A percentile compares a stretch with the other conserved stretches of the same genome.
Evolutionary conservation across 2,113 vertebrate genomes (phyloP).

Genomic region (Datnioides undecimradiatus): DNA sequence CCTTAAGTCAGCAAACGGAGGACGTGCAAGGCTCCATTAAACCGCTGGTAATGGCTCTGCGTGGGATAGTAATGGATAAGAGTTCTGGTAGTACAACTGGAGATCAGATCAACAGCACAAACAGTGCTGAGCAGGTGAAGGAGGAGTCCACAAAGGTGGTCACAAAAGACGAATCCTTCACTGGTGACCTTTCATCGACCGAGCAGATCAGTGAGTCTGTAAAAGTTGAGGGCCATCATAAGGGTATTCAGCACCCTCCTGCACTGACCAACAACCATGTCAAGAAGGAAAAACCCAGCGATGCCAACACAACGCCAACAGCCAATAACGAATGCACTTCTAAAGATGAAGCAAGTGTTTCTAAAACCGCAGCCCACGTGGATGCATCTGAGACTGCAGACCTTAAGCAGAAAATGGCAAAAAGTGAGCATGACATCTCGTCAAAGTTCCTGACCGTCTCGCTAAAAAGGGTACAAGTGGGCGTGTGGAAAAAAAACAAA

Average conservation of each 20-base stretch:
- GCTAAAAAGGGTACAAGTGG: slow-evolving; percentile 78
- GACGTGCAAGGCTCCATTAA: slow-evolving; percentile 81
- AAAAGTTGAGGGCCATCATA: slow-evolving; percentile 47
- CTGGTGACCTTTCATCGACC: not conserved
- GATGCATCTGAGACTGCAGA: slow-evolving; percentile 50
- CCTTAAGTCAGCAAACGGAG: slow-evolving; percentile 88
- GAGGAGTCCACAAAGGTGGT: not conserved
- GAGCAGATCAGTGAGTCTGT: slow-evolving; percentile 26
- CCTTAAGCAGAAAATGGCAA: slow-evolving; percentile 53
- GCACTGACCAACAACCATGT: slow-evolving; percentile 6
- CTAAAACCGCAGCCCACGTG: slow-evolving; percentile 9
- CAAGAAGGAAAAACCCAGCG: slow-evolving; percentile 54
- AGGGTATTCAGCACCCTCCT: slow-evolving; percentile 13
- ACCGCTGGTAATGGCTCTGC: slow-evolving; percentile 76
- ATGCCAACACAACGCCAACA: not conserved
- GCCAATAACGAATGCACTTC: not conserved
- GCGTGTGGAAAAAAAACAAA: slow-evolving; percentile 62
- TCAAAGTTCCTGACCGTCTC: slow-evolving; percentile 78
- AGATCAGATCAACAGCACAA: slow-evolving; percentile 19
- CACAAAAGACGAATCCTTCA: slow-evolving; percentile 10
- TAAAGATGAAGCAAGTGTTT: slow-evolving; percentile 12
- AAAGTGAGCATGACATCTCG: slow-evolving; percentile 65
- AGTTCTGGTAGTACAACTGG: slow-evolving; percentile 4
- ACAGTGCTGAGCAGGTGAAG: not conserved
- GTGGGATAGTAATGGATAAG: slow-evolving; percentile 81